A percentile compares a stretch with the other conserved stretches of the same genome.
Evolutionary conservation across 2,113 vertebrate genomes (phyloP).

Genomic region (Trinectes maculatus): DNA sequence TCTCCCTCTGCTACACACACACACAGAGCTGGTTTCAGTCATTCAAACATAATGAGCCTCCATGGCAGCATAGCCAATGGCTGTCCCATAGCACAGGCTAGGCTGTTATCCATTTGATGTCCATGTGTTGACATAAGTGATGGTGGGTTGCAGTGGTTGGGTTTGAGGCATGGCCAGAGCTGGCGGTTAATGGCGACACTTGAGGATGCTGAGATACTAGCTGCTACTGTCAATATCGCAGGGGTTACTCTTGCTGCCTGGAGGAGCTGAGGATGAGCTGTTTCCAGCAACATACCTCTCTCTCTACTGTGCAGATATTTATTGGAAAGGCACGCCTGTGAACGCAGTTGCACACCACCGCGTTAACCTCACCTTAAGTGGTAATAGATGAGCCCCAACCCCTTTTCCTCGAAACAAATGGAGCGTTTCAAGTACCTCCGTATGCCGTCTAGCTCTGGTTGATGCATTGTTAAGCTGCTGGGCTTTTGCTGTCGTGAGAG

Average conservation of each 20-base stretch:
- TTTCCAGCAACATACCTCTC: slow-evolving; percentile 7
- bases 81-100: slow-evolving; percentile 16
- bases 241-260: slow-evolving; percentile 17
- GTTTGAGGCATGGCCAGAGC: slow-evolving; percentile 38
- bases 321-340: neutral
- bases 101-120: slow-evolving; percentile 50
- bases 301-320: slow-evolving; percentile 1
- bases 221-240: slow-evolving; percentile 19
- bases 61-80: slow-evolving; percentile 33
- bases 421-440: slow-evolving; percentile 47
- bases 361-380: slow-evolving; percentile 16
- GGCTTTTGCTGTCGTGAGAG: slow-evolving; percentile 47
- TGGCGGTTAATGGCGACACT: slow-evolving; percentile 48
- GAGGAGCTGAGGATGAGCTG: slow-evolving; percentile 28
- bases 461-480: slow-evolving; percentile 61
- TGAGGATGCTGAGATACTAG: slow-evolving; percentile 33
- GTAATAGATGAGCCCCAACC: slow-evolving; percentile 11
- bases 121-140: slow-evolving; percentile 60
- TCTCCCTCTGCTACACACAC: slow-evolving; percentile 27
- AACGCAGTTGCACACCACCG: neutral
- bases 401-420: slow-evolving; percentile 25
- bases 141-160: slow-evolving; percentile 21
- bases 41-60: slow-evolving; percentile 65
- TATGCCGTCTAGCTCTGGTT: slow-evolving; percentile 33
- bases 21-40: slow-evolving; percentile 28